phyloP scores from a whole-genome alignment of 2,888 invertebrate genomes.

The Neoitamus cyanurus region DNA sequence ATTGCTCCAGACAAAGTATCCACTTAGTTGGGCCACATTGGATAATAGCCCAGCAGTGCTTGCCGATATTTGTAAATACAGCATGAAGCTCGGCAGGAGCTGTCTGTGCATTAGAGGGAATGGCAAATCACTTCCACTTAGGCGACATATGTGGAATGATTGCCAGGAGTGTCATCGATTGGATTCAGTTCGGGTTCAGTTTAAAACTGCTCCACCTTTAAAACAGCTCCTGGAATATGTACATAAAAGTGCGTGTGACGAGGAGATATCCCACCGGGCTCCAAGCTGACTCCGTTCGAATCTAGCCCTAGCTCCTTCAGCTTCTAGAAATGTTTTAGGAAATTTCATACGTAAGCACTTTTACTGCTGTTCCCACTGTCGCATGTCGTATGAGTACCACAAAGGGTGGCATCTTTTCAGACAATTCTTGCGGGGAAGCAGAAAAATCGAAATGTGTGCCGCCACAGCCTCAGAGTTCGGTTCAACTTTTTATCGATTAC shows the following conservation, averaged over 20 bases:
- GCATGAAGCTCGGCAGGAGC: not conserved
- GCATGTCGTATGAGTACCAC: not conserved
- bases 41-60: no score
- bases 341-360: not conserved
- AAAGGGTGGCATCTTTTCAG: not conserved
- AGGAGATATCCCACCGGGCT: not conserved
- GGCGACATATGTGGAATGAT: not conserved
- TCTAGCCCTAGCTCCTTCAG: not conserved
- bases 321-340: not conserved
- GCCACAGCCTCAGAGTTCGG: not conserved
- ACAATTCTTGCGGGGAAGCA: not conserved
- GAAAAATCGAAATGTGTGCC: not conserved
- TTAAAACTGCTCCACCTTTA: not conserved
- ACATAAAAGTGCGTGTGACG: not conserved
- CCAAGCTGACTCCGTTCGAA: not conserved
- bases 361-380: not conserved
- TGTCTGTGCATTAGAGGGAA: not conserved
- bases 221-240: not conserved
- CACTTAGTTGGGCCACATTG: no score
- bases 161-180: not conserved
- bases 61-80: not conserved
- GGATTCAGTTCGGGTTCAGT: not conserved
- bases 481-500: constrained; percentile 22
- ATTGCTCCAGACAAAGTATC: no score
- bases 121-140: not conserved